phyloP scores from a whole-genome alignment of 92 coral and sea anemone genomes.

The Anthopleura xanthogrammica region DNA sequence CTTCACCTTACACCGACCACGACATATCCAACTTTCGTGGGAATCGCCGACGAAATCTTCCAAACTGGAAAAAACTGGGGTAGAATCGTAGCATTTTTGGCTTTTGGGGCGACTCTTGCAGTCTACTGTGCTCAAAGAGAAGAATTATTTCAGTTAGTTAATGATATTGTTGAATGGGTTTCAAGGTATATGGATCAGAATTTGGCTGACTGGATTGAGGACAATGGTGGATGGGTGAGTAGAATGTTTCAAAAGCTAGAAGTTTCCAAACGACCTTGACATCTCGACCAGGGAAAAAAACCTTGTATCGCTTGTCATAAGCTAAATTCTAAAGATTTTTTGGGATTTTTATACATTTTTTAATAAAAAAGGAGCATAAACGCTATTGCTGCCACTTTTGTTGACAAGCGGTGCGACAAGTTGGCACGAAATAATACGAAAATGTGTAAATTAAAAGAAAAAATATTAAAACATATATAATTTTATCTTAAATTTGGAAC shows the following conservation, averaged over 20 bases:
- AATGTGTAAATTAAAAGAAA: neutral
- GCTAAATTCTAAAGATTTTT: neutral
- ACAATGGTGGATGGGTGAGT: conserved; percentile 97
- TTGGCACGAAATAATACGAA: neutral
- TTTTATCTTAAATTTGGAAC: neutral
- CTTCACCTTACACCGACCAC: conserved; percentile 83
- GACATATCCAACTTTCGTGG: conserved; percentile 86
- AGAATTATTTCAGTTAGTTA: conserved; percentile 64
- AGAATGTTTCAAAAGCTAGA: conserved; percentile 2
- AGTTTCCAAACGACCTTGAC: neutral
- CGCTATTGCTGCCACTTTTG: neutral
- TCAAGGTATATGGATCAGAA: conserved; percentile 80
- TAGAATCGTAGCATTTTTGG: conserved; percentile 95
- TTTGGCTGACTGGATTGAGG: conserved; percentile 80
- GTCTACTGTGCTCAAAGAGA: conserved; percentile 84
- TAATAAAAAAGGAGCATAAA: neutral
- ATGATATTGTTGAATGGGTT: conserved; percentile 86
- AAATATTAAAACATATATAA: neutral
- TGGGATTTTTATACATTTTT: conserved; percentile 4
- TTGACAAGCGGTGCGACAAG: neutral
- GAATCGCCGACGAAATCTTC: conserved; percentile 95
- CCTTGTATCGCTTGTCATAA: neutral
- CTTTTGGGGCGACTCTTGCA: conserved; percentile 92
- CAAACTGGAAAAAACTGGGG: conserved; percentile 99
- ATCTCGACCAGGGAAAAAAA: neutral